Conservation (phyloP, 2,888 invertebrate species). For the Rhopalosiphum nymphaeae region DNA sequence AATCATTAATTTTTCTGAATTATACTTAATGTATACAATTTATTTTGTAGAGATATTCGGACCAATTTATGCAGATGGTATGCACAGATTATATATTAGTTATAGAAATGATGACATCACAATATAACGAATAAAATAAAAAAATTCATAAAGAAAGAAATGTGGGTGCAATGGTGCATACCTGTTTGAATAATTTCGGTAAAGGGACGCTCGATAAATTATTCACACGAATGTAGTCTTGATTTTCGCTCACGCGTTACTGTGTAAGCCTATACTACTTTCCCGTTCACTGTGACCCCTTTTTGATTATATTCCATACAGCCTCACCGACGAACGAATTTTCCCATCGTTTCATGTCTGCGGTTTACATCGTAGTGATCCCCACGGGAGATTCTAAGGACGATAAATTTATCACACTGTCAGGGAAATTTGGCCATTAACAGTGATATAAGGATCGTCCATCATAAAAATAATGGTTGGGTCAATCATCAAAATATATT, state of each 20-base stretch:
- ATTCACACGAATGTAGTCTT: constrained; percentile 44
- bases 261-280: not conserved
- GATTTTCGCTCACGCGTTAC: constrained; percentile 39
- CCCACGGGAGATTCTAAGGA: constrained; percentile 14
- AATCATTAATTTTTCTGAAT: not conserved
- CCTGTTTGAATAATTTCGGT: constrained; percentile 51
- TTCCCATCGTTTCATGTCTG: constrained; percentile 20
- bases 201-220: constrained; percentile 46
- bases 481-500: constrained; percentile 5
- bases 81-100: not conserved
- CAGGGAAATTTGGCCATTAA: constrained; percentile 41
- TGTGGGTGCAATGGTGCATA: not conserved
- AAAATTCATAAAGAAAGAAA: not conserved
- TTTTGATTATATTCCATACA: constrained; percentile 27
- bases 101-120: not conserved
- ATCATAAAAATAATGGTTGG: constrained; percentile 8
- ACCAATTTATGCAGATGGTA: not conserved
- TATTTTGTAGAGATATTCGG: not conserved
- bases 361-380: constrained; percentile 13
- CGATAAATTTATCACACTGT: constrained; percentile 54
- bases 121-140: constrained; percentile 16
- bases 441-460: not conserved
- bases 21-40: not conserved
- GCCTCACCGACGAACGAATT: not conserved
- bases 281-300: not conserved